Percentiles rank a stretch among this genome's conserved stretches.
These are phyloP conservation scores for Drosophila lacertosa DNA, from an alignment of 1,140 invertebrate species.

Conservation along the genomic window DNA sequence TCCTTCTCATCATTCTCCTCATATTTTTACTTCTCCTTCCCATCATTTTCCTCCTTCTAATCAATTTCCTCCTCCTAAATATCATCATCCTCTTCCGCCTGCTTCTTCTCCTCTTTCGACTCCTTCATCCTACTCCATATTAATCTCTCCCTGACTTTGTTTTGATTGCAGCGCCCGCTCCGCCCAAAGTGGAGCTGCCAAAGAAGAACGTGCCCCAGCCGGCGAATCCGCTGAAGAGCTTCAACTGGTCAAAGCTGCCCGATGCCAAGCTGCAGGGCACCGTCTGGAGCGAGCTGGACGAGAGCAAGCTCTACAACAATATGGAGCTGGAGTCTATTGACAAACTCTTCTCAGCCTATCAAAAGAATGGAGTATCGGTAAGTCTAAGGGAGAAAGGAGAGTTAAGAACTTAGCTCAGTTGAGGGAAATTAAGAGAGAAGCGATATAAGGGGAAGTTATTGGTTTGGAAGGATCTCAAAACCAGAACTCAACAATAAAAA, in stretches of 20 bases:
- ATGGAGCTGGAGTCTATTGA: slow-evolving; percentile 97
- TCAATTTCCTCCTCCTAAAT: too few relatives aligned
- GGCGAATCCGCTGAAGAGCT: slow-evolving; percentile 96
- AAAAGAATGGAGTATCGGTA: slow-evolving; percentile 93
- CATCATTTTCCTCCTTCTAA: too few relatives aligned
- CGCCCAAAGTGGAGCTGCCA: slow-evolving; percentile 85
- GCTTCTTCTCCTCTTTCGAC: too few relatives aligned
- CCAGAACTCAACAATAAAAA: too few relatives aligned
- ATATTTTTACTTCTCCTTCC: too few relatives aligned
- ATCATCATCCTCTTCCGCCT: too few relatives aligned
- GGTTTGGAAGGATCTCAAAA: too few relatives aligned
- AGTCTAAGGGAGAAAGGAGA: slow-evolving; percentile 27
- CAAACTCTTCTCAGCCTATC: slow-evolving; percentile 97
- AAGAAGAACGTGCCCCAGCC: slow-evolving; percentile 94
- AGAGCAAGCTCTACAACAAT: slow-evolving; percentile 94
- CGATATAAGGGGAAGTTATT: too few relatives aligned
- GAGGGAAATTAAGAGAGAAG: neutral
- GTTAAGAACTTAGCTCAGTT: too few relatives aligned
- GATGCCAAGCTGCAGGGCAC: slow-evolving; percentile 95
- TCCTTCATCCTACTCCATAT: too few relatives aligned
- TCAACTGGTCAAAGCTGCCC: slow-evolving; percentile 98
- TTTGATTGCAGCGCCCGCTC: slow-evolving; percentile 83
- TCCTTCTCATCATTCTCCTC: too few relatives aligned
- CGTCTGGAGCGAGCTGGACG: slow-evolving; percentile 97
- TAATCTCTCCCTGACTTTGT: neutral